Conservation (phyloP, 2,113 vertebrate genomes). For the Mesembrinibis cayennensis region DNA sequence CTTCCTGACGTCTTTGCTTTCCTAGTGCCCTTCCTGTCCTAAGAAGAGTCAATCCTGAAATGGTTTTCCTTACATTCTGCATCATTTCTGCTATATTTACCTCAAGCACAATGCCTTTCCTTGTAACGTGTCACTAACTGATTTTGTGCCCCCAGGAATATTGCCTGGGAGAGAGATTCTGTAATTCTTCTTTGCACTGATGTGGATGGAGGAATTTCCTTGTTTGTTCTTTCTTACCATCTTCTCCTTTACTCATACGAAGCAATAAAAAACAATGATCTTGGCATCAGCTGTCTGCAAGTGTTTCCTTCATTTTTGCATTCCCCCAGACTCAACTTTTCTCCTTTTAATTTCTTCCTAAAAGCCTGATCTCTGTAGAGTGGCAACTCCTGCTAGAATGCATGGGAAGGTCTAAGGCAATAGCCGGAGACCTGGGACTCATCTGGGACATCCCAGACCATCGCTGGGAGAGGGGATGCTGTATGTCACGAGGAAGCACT, state of each 20-base stretch:
- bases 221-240: neutral
- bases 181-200: neutral
- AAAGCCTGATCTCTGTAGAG: neutral
- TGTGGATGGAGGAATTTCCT: neutral
- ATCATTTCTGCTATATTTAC: neutral
- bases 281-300: neutral
- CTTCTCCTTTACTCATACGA: neutral
- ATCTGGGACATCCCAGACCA: neutral
- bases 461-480: neutral
- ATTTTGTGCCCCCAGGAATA: neutral
- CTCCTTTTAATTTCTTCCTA: neutral
- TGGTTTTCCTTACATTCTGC: accelerated
- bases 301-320: neutral
- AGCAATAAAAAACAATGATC: neutral
- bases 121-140: neutral
- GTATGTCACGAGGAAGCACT: accelerated
- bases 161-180: neutral
- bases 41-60: neutral
- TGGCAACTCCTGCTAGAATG: neutral
- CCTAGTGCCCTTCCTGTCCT: neutral
- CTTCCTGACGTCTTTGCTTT: neutral
- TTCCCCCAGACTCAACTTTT: neutral
- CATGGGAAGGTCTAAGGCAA: neutral
- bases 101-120: neutral
- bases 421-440: neutral